Evolutionary conservation across 2,113 vertebrate genomes (phyloP).

Genomic region (Bos javanicus): DNA sequence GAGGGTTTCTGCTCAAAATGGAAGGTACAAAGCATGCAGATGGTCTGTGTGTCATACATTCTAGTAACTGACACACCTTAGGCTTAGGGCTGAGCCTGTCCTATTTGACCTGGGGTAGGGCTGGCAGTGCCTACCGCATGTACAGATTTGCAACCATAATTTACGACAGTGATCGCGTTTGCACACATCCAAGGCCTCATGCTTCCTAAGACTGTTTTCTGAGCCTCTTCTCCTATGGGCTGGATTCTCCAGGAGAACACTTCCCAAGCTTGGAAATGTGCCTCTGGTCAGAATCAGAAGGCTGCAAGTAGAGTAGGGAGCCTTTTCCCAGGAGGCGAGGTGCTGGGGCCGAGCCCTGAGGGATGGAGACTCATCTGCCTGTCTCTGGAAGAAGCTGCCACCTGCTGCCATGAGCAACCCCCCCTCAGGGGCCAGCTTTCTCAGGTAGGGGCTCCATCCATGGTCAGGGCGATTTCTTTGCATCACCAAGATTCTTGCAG

Average conservation of each 20-base stretch:
- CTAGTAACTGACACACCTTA: not conserved
- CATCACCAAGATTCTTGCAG: not conserved
- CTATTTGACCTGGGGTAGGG: not conserved
- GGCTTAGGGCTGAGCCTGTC: not conserved
- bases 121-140: not conserved
- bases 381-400: not conserved
- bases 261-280: not conserved
- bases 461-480: not conserved
- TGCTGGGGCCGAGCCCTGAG: not conserved
- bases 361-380: not conserved
- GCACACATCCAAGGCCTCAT: not conserved
- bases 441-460: not conserved
- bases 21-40: not conserved
- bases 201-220: not conserved
- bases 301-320: not conserved
- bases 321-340: fast-evolving
- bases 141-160: not conserved
- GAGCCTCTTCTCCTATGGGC: not conserved
- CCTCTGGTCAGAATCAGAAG: not conserved
- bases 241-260: not conserved
- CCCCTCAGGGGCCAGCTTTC: fast-evolving
- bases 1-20: not conserved
- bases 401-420: fast-evolving
- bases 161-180: fast-evolving
- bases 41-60: not conserved